Conservation (phyloP, 2,113 vertebrate genomes). For the Gobio gobio region DNA sequence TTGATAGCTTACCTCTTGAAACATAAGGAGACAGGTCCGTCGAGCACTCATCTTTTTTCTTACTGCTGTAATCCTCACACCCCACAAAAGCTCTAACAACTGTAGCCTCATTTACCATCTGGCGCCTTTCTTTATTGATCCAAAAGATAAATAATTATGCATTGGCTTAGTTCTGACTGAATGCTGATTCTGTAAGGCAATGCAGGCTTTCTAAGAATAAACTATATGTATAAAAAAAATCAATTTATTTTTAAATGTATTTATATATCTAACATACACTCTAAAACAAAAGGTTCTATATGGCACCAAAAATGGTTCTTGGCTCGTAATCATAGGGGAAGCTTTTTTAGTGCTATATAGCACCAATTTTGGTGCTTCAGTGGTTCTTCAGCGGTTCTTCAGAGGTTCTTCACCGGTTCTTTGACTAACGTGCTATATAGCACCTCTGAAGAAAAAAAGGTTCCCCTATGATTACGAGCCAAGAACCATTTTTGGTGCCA, state of each 20-base stretch:
- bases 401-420: no score
- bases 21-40: background rate
- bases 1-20: constrained; percentile 10
- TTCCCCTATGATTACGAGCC: no score
- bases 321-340: no score
- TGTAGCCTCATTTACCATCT: constrained; percentile 27
- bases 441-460: no score
- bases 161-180: constrained; percentile 29
- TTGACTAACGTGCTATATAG: no score
- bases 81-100: background rate
- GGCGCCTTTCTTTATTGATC: constrained; percentile 24
- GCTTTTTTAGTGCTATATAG: no score
- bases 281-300: no score
- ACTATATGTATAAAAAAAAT: background rate
- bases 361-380: no score
- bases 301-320: no score
- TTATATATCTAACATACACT: background rate
- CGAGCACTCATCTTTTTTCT: background rate
- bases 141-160: background rate
- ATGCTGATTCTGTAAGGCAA: constrained; percentile 40
- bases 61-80: constrained; percentile 10
- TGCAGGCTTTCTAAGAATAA: background rate
- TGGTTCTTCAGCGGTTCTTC: no score
- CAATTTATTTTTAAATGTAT: background rate
- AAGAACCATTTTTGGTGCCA: no score